Conservation (phyloP, 2,113 vertebrate genomes). For the Nothocercus julius region DNA sequence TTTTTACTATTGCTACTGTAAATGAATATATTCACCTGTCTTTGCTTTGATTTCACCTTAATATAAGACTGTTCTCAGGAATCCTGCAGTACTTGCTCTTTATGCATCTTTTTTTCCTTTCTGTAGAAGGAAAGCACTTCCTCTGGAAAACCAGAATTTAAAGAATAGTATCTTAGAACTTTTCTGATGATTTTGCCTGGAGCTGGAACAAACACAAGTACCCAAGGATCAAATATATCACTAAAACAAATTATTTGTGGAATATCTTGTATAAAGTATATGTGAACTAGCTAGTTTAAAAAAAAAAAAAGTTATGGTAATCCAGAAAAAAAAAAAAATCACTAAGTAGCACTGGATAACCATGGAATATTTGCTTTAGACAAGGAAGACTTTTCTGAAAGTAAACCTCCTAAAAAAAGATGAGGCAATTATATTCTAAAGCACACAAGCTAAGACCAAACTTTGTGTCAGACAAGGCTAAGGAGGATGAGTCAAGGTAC, state of each 20-base stretch:
- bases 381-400: neutral
- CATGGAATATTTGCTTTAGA: neutral
- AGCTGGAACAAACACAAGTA: neutral
- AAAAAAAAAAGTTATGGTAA: neutral
- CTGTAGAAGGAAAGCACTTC: neutral
- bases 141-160: neutral
- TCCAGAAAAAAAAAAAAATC: neutral
- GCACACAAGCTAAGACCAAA: neutral
- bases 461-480: neutral
- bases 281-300: neutral
- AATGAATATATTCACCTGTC: neutral
- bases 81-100: neutral
- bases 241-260: neutral
- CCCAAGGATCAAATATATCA: neutral
- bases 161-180: neutral
- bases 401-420: neutral
- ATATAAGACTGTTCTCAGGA: neutral
- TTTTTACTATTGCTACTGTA: neutral
- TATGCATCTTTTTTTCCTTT: neutral
- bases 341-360: neutral
- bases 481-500: neutral
- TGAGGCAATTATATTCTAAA: neutral
- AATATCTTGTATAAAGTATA: neutral
- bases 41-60: neutral
- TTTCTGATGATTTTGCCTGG: neutral